A percentile compares a stretch with the other conserved stretches of the same genome.
These are phyloP conservation scores for Orchestes rusci DNA, from an alignment of 2,888 invertebrate genomes.

Conservation along the genomic window DNA sequence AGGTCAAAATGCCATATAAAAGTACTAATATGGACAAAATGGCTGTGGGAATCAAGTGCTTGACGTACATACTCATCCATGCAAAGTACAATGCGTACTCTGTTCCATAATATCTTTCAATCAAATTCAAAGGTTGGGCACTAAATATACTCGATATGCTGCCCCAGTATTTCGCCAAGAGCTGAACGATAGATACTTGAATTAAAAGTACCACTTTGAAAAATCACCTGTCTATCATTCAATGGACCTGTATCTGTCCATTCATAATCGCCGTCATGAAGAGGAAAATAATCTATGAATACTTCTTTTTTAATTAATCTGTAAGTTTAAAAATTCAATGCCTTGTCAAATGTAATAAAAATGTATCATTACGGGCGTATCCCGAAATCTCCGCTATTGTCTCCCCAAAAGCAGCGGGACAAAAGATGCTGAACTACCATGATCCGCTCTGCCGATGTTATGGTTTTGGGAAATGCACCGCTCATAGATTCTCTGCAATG, in stretches of 20 bases:
- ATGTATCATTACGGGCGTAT: constrained; percentile 15
- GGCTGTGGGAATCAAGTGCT: constrained; percentile 46
- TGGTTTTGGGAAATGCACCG: constrained; percentile 24
- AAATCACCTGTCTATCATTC: constrained; percentile 41
- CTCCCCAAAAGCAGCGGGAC: constrained; percentile 32
- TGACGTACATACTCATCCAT: constrained; percentile 50
- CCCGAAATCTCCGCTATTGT: constrained; percentile 31
- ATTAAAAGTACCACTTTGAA: too few relatives aligned
- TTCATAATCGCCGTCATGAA: constrained; percentile 39
- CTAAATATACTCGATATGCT: constrained; percentile 49
- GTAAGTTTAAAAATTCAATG: constrained; percentile 4
- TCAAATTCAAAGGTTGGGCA: constrained; percentile 53
- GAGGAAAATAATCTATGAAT: constrained; percentile 36
- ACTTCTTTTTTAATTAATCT: constrained; percentile 32
- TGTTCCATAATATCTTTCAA: constrained; percentile 52
- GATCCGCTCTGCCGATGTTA: constrained; percentile 37
- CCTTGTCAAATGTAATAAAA: constrained; percentile 2
- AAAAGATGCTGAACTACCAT: constrained; percentile 36
- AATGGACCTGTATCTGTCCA: constrained; percentile 35
- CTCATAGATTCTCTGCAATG: constrained; percentile 25
- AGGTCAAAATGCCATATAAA: constrained; percentile 40
- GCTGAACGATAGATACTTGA: too few relatives aligned
- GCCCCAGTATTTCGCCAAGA: constrained; percentile 55
- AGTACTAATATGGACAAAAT: constrained; percentile 44
- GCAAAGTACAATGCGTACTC: constrained; percentile 52